phyloP scores from a whole-genome alignment of 2,113 vertebrate species.

The Xiphophorus maculatus region DNA sequence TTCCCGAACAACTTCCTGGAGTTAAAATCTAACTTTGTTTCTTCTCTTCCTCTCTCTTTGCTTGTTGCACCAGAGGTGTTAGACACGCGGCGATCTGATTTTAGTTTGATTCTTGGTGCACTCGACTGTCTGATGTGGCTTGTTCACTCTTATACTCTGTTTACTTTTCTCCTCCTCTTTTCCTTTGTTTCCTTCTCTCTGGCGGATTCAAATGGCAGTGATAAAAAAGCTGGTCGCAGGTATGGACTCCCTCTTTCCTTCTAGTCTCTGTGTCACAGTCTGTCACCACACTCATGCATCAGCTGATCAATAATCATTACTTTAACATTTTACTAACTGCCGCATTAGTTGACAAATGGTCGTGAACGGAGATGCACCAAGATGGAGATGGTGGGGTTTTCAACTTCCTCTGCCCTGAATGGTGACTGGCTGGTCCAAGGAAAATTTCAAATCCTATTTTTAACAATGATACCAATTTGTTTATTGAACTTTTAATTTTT shows the following conservation, averaged over 20 bases:
- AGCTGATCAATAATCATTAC: neutral
- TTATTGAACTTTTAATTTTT: no score
- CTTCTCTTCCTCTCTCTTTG: slow-evolving; percentile 9
- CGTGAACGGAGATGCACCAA: neutral
- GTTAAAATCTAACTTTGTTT: neutral
- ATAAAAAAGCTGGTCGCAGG: slow-evolving; percentile 82
- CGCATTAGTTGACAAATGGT: neutral
- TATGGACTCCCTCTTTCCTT: slow-evolving; percentile 63
- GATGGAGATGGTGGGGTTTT: neutral
- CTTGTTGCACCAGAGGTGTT: slow-evolving; percentile 27
- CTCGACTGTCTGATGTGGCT: slow-evolving; percentile 34
- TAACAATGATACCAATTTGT: neutral
- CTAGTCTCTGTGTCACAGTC: slow-evolving; percentile 19
- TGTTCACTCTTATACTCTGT: slow-evolving; percentile 54
- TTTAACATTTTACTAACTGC: neutral
- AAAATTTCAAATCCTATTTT: neutral
- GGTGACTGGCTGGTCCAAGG: no score
- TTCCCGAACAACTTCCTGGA: neutral
- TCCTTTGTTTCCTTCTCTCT: slow-evolving; percentile 55
- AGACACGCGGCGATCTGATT: slow-evolving; percentile 13
- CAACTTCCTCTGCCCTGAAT: no score
- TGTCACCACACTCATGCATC: slow-evolving; percentile 18
- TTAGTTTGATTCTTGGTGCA: slow-evolving; percentile 29
- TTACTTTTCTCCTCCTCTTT: slow-evolving; percentile 55
- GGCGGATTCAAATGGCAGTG: slow-evolving; percentile 72